These are phyloP conservation scores for Paramuricea clavata DNA, from an alignment of 92 coral and sea anemone species.

Conservation along the genomic window DNA sequence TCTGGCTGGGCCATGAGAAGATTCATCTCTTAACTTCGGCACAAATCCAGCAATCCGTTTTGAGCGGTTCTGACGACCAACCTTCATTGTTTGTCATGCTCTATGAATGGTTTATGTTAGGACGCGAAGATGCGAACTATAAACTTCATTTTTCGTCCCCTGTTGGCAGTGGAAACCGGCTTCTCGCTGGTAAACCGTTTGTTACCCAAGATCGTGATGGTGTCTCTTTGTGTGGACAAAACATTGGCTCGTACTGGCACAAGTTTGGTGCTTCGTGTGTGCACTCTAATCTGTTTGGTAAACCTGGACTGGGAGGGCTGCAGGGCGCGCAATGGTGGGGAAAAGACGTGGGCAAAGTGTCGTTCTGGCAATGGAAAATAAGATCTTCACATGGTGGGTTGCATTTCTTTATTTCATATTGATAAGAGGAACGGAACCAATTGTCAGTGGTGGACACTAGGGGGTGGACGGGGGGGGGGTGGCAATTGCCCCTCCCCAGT, in stretches of 20 bases:
- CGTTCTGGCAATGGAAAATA: neutral
- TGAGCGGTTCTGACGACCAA: neutral
- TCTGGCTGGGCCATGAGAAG: slow-evolving; percentile 40
- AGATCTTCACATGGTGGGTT: slow-evolving; percentile 12
- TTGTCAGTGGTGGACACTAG: too few relatives aligned
- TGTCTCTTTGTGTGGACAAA: neutral
- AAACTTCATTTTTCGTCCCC: neutral
- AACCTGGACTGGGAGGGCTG: neutral
- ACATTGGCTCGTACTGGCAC: slow-evolving; percentile 9
- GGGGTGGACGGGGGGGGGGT: too few relatives aligned
- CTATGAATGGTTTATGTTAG: slow-evolving; percentile 26
- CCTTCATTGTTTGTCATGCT: neutral
- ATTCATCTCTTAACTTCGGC: slow-evolving; percentile 1
- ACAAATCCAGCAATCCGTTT: neutral
- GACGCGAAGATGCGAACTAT: neutral
- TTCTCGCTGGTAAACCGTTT: neutral
- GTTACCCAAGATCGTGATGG: neutral
- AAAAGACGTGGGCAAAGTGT: neutral
- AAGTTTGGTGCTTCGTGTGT: neutral
- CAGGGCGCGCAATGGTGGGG: slow-evolving; percentile 37
- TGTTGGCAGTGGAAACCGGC: neutral
- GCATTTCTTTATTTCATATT: neutral
- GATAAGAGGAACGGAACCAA: too few relatives aligned
- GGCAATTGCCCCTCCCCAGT: too few relatives aligned
- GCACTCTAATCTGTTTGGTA: slow-evolving; percentile 12